Evolutionary conservation across 30 jellyfish, hydroid and myxozoan species (phyloP), one percentile per base, ranked within the genome.

Genomic region (Clytia hemisphaerica): DNA sequence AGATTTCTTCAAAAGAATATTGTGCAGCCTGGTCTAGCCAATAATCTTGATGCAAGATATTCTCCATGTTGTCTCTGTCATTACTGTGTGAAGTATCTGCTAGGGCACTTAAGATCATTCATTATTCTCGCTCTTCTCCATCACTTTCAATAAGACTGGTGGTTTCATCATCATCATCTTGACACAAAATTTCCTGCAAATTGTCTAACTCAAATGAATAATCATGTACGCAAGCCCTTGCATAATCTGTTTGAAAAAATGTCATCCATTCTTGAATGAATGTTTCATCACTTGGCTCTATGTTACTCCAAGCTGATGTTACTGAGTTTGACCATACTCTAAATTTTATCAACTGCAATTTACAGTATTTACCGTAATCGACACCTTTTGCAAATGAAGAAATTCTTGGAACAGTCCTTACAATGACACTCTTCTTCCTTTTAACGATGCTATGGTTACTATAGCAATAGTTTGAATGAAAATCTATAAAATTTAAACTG

Each of bases 101-200:
- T n/a, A 73, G 33, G n/a, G 58, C 85, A 45, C 80, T 45, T 16
- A 73, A 45, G 59, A 48, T 57, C 85, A 73, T 73, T 80, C 85
- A 58, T 44, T 60, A 79, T 59, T 73, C 85, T 34, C 68, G 58
- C 35, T 73, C 80, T 6, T 44, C 38, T 15, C 21, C 21, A 49
- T 25, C 24, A 7, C 61, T 5, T n/a, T n/a, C n/a, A n/a, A n/a
- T n/a, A n/a, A n/a, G n/a, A n/a, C n/a, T n/a, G 45, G 40, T 45
- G 12, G 26, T 33, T n/a, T 47, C 77, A 16, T 70, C 75, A 15
- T 6, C 50, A 30, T 7, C 77, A 24, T 51, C 37, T 30, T 26
- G n/a, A n/a, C n/a, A n/a, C n/a, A n/a, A n/a, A n/a, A n/a, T n/a
- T n/a, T n/a, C n/a, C n/a, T n/a, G 33, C 9, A 71, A n/a, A 33